These are phyloP conservation scores for Hoplodrina ambigua DNA, from an alignment of 2,888 invertebrate genomes.

Conservation along the genomic window DNA sequence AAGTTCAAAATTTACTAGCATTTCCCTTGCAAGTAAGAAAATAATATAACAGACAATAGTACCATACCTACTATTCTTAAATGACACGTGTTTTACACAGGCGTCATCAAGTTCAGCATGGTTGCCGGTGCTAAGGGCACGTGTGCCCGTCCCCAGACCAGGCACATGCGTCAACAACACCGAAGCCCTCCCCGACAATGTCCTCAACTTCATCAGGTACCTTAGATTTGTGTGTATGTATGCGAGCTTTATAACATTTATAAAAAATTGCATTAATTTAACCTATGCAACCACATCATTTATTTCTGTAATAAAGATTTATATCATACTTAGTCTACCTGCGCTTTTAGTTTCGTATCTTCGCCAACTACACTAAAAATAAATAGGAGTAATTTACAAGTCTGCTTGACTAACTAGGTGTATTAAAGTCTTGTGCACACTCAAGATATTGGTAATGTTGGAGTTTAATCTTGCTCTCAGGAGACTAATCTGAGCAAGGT, in stretches of 20 bases:
- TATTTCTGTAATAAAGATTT: constrained; percentile 23
- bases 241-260: neutral
- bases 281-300: constrained; percentile 18
- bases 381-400: constrained; percentile 50
- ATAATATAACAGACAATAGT: too few species aligned
- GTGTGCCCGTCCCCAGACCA: constrained; percentile 92
- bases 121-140: constrained; percentile 92
- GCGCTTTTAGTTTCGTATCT: constrained; percentile 19
- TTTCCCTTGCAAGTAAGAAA: neutral
- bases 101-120: constrained; percentile 92
- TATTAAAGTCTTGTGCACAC: constrained; percentile 61
- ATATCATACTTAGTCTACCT: constrained; percentile 24
- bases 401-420: constrained; percentile 38
- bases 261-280: constrained; percentile 2
- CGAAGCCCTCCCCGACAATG: constrained; percentile 91
- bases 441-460: constrained; percentile 72
- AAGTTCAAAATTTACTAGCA: neutral
- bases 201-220: constrained; percentile 93
- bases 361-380: constrained; percentile 42
- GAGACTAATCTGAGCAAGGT: constrained; percentile 81
- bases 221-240: neutral
- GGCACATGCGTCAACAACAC: constrained; percentile 93
- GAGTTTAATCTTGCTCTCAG: constrained; percentile 69
- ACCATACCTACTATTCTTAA: neutral
- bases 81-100: constrained; percentile 69